Evolutionary conservation across 2,888 invertebrate genomes (phyloP).

Genomic region (Thecophora atra): DNA sequence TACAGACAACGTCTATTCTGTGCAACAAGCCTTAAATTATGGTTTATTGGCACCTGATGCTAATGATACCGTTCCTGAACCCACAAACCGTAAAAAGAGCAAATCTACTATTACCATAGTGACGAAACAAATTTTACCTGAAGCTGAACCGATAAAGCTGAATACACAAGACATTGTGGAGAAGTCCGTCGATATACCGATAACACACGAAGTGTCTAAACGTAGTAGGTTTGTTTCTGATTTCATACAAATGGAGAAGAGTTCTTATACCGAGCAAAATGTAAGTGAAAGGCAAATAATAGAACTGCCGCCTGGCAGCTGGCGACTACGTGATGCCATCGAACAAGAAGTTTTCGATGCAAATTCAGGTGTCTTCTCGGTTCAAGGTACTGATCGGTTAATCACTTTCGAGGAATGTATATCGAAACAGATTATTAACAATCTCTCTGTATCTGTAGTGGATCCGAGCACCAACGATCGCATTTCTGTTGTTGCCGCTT

Average conservation of each 20-base stretch:
- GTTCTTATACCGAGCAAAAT: slow-evolving; percentile 59
- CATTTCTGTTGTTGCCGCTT: slow-evolving; percentile 74
- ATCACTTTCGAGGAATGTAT: slow-evolving; percentile 89
- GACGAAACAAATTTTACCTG: slow-evolving; percentile 68
- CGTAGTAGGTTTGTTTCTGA: slow-evolving; percentile 66
- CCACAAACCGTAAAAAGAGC: slow-evolving; percentile 64
- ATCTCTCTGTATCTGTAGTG: slow-evolving; percentile 81
- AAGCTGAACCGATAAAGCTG: slow-evolving; percentile 59
- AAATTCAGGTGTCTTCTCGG: slow-evolving; percentile 81
- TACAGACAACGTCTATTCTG: slow-evolving; percentile 76
- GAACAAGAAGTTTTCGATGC: slow-evolving; percentile 84
- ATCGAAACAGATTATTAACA: slow-evolving; percentile 84
- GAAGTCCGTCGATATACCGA: slow-evolving; percentile 62
- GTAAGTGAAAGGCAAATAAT: slow-evolving; percentile 74
- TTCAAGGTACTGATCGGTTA: slow-evolving; percentile 85
- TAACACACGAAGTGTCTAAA: slow-evolving; percentile 55
- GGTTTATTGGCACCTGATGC: slow-evolving; percentile 75
- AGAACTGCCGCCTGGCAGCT: slow-evolving; percentile 85
- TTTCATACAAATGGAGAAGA: slow-evolving; percentile 67
- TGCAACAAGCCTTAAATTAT: slow-evolving; percentile 80
- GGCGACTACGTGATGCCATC: slow-evolving; percentile 85
- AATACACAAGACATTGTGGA: slow-evolving; percentile 59
- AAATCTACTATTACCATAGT: slow-evolving; percentile 71
- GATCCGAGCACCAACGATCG: slow-evolving; percentile 79
- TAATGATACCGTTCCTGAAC: slow-evolving; percentile 67